Conservation (phyloP, 2,797 vertebrate species). For the Anguilla megastoma region DNA sequence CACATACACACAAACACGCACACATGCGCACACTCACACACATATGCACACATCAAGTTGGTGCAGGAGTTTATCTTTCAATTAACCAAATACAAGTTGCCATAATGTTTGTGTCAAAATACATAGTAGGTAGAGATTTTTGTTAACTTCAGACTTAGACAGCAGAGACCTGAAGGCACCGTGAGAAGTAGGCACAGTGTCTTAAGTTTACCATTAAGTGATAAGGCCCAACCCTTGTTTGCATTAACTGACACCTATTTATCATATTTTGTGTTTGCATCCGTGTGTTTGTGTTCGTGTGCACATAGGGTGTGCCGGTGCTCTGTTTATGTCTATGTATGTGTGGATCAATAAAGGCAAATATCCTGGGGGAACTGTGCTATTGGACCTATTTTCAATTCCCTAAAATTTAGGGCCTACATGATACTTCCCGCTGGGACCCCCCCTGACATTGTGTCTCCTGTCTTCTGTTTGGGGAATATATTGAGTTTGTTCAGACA, state of each 20-base stretch:
- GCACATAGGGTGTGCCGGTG: background rate
- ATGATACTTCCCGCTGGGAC: background rate
- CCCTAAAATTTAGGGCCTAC: background rate
- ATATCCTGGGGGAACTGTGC: background rate
- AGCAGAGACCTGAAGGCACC: background rate
- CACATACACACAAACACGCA: background rate
- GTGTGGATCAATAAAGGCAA: background rate
- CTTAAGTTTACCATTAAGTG: background rate
- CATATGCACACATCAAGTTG: background rate
- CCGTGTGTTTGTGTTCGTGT: background rate
- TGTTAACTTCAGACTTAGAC: background rate
- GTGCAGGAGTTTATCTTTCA: background rate
- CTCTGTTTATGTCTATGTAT: background rate
- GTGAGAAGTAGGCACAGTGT: background rate
- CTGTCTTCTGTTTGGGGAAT: background rate
- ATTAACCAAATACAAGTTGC: background rate
- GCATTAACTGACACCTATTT: background rate
- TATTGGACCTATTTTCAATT: slow-evolving; percentile 8
- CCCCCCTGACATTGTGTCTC: background rate
- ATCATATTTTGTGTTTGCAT: background rate
- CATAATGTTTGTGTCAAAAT: background rate
- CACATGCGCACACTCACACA: background rate
- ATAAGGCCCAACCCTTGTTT: background rate
- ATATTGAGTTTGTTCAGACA: background rate
- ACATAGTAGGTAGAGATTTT: background rate